These are phyloP conservation scores for Drosophila tripunctata DNA, from an alignment of 2,888 invertebrate species.

Conservation along the genomic window DNA sequence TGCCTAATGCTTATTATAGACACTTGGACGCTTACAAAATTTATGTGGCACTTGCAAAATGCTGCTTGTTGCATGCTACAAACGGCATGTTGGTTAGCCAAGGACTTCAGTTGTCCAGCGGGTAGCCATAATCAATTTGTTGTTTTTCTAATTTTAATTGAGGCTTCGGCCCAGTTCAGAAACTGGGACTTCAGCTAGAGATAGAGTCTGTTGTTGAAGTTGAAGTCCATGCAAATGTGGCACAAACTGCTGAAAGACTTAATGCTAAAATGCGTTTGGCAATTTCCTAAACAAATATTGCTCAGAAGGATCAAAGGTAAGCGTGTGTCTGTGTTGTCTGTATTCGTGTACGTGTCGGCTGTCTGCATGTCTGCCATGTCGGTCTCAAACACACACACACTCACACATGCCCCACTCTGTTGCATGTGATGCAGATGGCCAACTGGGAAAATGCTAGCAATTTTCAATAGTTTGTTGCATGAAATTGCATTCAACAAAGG, in stretches of 20 bases:
- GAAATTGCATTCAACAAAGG: conserved; percentile 42
- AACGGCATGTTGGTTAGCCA: conserved; percentile 31
- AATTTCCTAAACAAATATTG: conserved; percentile 75
- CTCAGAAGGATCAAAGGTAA: conserved; percentile 61
- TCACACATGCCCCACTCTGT: conserved; percentile 20
- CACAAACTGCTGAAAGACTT: conserved; percentile 14
- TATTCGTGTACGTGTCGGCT: background rate
- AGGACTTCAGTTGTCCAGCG: conserved; percentile 23
- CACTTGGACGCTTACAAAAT: conserved; percentile 68
- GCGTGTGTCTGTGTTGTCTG: conserved; percentile 2
- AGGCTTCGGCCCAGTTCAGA: conserved; percentile 40
- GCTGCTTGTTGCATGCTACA: background rate
- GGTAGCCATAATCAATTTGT: conserved; percentile 49
- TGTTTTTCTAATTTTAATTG: conserved; percentile 78
- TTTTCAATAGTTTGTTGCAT: conserved; percentile 28
- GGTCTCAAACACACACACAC: conserved; percentile 10
- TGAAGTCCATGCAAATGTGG: background rate
- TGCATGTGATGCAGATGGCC: background rate
- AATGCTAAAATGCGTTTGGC: conserved; percentile 56
- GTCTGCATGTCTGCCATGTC: background rate
- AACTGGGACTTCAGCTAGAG: background rate
- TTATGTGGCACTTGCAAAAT: conserved; percentile 33
- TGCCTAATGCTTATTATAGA: conserved; percentile 68
- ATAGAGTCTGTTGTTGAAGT: background rate
- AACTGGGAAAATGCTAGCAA: conserved; percentile 19